These are phyloP conservation scores for Papilio protenor DNA, from an alignment of 2,888 invertebrate species.

Conservation along the genomic window DNA sequence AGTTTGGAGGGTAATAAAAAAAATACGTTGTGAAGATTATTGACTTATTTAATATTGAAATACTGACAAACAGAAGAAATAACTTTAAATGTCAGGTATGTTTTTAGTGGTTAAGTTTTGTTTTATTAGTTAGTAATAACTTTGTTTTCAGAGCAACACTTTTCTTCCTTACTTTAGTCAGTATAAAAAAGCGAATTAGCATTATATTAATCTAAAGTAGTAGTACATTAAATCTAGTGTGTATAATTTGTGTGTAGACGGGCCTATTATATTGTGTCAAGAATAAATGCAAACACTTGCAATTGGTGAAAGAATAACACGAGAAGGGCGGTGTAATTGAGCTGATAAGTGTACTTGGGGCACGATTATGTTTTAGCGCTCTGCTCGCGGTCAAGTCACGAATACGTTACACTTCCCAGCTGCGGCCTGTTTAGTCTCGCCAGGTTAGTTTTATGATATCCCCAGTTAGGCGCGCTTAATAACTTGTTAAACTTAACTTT, in stretches of 20 bases:
- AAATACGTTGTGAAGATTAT: too few relatives aligned
- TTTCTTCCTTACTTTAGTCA: too few relatives aligned
- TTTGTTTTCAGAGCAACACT: too few relatives aligned
- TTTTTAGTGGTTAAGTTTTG: too few relatives aligned
- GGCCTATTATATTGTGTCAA: neutral
- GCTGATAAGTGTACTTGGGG: conserved; percentile 36
- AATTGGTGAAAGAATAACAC: conserved; percentile 40
- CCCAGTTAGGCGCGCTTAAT: conserved; percentile 46
- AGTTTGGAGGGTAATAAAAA: too few relatives aligned
- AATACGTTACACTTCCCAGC: conserved; percentile 35
- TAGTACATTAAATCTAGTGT: neutral
- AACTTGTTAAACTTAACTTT: conserved; percentile 1
- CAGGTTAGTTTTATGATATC: conserved; percentile 53
- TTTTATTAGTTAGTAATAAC: too few relatives aligned
- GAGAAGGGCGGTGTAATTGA: conserved; percentile 41
- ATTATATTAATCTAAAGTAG: neutral
- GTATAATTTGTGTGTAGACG: neutral
- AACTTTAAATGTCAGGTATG: too few relatives aligned
- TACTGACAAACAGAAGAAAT: too few relatives aligned
- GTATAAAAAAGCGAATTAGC: too few relatives aligned
- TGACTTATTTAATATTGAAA: too few relatives aligned
- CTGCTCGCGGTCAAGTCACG: conserved; percentile 44
- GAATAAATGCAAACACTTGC: conserved; percentile 29
- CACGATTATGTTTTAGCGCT: conserved; percentile 41
- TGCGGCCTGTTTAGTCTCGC: conserved; percentile 52